Base-by-base conservation (phyloP, 1,140 invertebrate genomes). In the Elysia chlorotica region DNA sequence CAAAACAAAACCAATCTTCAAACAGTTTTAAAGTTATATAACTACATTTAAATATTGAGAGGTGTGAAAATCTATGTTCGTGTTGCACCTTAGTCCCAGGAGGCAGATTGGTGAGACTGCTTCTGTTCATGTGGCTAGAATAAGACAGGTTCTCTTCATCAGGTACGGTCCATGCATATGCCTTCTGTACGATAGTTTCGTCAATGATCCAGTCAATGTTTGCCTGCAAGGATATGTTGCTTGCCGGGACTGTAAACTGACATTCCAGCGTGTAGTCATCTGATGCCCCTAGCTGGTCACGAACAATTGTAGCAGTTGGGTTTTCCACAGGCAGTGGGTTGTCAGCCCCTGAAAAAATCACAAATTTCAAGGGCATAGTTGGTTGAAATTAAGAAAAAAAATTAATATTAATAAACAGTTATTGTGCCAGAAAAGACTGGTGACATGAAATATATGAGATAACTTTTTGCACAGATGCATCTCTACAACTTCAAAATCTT, bases 41-140 rank as follows among this genome's bases (percentile, higher is more conserved):
- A n/a, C n/a, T n/a, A n/a, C n/a, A n/a, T n/a, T n/a, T n/a, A n/a
- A n/a, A n/a, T n/a, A n/a, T n/a, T n/a, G n/a, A n/a, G n/a, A n/a
- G n/a, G n/a, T n/a, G n/a, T n/a, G n/a, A n/a, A n/a, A n/a, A n/a
- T n/a, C n/a, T n/a, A n/a, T n/a, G n/a, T n/a, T n/a, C 6, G 17
- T 17, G 56, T 30, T 25, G 30, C 63, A 80, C 80, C 77, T 78
- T 73, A 17, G 77, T 77, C 2, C 79, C 79, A 68, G 77, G 79
- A n/a, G 66, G 28, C 14, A 79, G 41, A 54, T 71, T 57, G 28
- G 54, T 73, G 2, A 80, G 70, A 59, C 65, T 65, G 6, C 38
- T 59, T 23, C 66, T 59, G 61, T 78, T 61, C 70, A 82, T 72
- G 65, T 70, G 75, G 23, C 21, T 71, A 33, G n/a, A 65, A 25